Evolutionary conservation across 2,888 invertebrate genomes (phyloP), one percentile per base, ranked within the genome.

Genomic region (Exocentrus adspersus): DNA sequence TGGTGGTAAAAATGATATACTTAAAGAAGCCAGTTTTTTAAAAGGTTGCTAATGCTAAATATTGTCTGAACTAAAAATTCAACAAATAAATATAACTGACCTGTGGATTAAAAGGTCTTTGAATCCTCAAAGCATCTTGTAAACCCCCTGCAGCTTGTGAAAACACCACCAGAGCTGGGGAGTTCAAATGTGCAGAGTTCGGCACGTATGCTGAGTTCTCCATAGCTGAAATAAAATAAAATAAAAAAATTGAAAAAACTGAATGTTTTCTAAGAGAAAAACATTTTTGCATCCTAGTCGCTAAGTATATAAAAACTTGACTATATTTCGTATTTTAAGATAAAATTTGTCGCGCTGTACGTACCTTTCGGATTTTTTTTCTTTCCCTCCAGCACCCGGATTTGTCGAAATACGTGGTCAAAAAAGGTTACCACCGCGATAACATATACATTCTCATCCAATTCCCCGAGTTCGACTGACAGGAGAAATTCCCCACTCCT

Each of bases 141-240:
- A 90, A 85, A 78, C 89, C 89, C 78, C 89, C 89, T 81, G 89
- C 89, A 77, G 90, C 89, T 85, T 90, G 90, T 73, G 90, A 90
- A 82, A 91, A 88, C 73, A 91, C 90, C 79, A 91, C 90, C 82
- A 90, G 84, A 80, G 90, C 89, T 78, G 90, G 90, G 78, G 90
- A 90, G 83, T 89, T 89, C 81, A 90, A 85, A 83, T 90, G 89
- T 81, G 87, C 89, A 78, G 89, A 87, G 81, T 88, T 90, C 74
- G 88, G 87, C 76, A 87, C 87, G 83, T 90, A 90, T 73, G 89
- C 88, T 81, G 90, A 90, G 84, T 90, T 90, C 85, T 91, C 90
- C 91, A 91, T 91, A 84, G 83, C 82, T 78, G 54, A 54, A 54
- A 54, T 24, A 51, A 19, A 51, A 16, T 19, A 37, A 9, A 16